Evolutionary conservation across 1,140 invertebrate species (phyloP), one percentile per base, ranked within the genome.

Genomic region (Drosophila persimilis): DNA sequence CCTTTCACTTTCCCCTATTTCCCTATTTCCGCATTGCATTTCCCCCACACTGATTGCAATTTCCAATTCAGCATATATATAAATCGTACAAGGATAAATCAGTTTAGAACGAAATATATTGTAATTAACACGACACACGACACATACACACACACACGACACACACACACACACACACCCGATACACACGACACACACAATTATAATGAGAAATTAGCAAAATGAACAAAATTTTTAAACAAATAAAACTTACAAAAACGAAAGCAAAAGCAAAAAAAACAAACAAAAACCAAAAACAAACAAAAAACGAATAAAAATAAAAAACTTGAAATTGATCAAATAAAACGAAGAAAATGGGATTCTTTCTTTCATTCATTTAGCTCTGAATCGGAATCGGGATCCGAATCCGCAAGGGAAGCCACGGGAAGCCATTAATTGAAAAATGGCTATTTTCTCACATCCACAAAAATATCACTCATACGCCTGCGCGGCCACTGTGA

Each of bases 211-310:
- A 73, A 83, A 88, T 88, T 88, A 88, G 83, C 84, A 88, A 88
- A 86, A 83, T 88, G 83, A 88, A 88, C 84, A 88, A 88, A 79
- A 88, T 88, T 88, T 86, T 89, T 89, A 88, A 88, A 84, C 79
- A 88, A 83, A 88, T 88, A 88, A 88, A 88, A 73, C 77, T 83
- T 77, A 62, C 84, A 80, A 79, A 72, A 63, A 46, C 13, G 31
- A 56, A 50, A 15, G 26, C 31, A 51, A 39, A 58, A 47, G 58
- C 61, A 70, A 63, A 57, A 60, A 31, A 58, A 66, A 70, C 63
- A 54, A 63, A 15, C 24, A 69, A 76, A 74, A 75, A 52, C 31
- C 15, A 73, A 73, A 73, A 72, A 71, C 63, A 56, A 69, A 69
- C 65, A 67, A 69, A 69, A 66, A 69, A 69, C 67, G 47, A 71